Base-by-base conservation (phyloP, 2,797 vertebrate genomes). In the Leptatherina wallacei region DNA sequence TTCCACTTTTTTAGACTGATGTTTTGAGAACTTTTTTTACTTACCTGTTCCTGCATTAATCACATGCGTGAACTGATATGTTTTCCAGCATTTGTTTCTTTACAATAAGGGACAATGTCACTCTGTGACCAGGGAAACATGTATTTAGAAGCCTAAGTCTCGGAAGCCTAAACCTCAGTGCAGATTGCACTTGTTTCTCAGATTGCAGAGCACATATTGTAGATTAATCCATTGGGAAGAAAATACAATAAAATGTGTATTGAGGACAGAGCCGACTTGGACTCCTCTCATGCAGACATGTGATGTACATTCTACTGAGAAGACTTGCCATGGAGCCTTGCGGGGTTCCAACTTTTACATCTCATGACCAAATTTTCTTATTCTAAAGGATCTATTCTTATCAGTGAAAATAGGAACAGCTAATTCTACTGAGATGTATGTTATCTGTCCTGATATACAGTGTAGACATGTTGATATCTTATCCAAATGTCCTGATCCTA, bases 181-280 rank as follows among this genome's bases (percentile, higher is more conserved):
- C 61, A 67, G 62, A 73, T 71, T 80, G 67, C 65, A 77, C 63
- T 81, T 75, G 54, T 80, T 64, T 78, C 77, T 52, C 18, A 82
- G 29, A 81, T 81, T 55, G 49, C 58, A 83, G 75, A 87, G 77
- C 42, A 72, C 73, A 60, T 67, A 68, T 56, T 81, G 62, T 63
- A 65, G 52, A 72, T 59, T 69, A 73, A 65, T 71, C 47, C n/a
- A 49, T 20, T 42, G 33, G 20, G 13, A 22, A 10, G 0, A 2
- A 24, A 11, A 57, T n/a, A 54, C 32, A 72, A 57, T 71, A 36
- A 32, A 58, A 66, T 5, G 18, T 58, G 32, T 66, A 36, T 57
- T 77, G 40, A 66, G 35, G 40, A 63, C n/a, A 74, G 32, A 70
- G 60, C 59, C 30, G 36, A 76, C 38, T 73, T 61, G 14, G 68